phyloP scores from a whole-genome alignment of 2,888 invertebrate genomes.

The Latheticus oryzae region DNA sequence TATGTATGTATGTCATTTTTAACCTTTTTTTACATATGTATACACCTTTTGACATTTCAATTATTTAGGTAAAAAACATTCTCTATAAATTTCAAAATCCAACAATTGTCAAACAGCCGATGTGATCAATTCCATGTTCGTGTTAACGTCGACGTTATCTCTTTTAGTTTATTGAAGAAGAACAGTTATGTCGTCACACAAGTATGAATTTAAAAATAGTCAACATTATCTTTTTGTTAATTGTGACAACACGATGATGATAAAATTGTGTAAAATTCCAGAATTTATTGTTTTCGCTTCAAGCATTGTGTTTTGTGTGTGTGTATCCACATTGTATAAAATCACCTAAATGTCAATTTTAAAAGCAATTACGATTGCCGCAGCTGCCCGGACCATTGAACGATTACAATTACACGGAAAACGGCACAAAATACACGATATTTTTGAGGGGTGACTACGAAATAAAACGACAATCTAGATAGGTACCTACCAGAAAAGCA shows the following conservation, averaged over 20 bases:
- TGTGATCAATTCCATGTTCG: neutral
- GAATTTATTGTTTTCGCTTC: conserved; percentile 43
- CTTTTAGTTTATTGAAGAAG: conserved; percentile 4
- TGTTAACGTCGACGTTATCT: conserved; percentile 2
- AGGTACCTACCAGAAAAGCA: too few species aligned
- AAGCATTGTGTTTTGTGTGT: conserved; percentile 32
- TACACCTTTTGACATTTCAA: too few species aligned
- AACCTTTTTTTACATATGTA: too few species aligned
- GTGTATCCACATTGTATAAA: conserved; percentile 51
- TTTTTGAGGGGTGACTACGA: conserved; percentile 23
- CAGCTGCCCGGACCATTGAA: conserved; percentile 57
- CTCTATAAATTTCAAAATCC: too few species aligned
- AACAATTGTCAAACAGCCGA: too few species aligned
- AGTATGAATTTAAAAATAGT: conserved; percentile 22
- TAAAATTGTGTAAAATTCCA: conserved; percentile 28
- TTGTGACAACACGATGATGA: conserved; percentile 23
- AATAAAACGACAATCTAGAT: too few species aligned
- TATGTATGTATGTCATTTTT: too few species aligned
- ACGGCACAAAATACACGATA: conserved; percentile 49
- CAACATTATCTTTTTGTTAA: conserved; percentile 26
- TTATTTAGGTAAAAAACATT: too few species aligned
- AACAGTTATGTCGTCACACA: conserved; percentile 30
- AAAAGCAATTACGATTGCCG: conserved; percentile 56
- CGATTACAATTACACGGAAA: conserved; percentile 56
- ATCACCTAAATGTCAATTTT: conserved; percentile 56